Conservation (phyloP, 2,113 vertebrate species). For the Kryptolebias marmoratus region DNA sequence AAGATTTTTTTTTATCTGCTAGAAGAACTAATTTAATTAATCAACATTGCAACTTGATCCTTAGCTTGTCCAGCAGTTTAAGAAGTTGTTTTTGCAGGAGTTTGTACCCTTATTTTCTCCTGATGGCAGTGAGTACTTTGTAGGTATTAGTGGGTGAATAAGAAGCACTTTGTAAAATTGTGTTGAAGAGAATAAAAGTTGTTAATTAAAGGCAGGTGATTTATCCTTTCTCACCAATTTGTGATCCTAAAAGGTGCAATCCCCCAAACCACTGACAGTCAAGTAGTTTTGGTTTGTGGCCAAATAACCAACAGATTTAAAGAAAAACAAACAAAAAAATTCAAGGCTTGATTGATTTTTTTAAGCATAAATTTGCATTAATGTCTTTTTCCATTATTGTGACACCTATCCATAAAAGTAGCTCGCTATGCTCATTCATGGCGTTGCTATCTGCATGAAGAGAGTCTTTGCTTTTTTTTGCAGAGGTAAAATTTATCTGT, state of each 20-base stretch:
- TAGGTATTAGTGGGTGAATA: background rate
- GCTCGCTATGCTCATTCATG: background rate
- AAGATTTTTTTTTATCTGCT: too few species aligned
- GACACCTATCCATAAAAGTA: background rate
- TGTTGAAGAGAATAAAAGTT: background rate
- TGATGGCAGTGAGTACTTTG: background rate
- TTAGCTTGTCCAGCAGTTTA: background rate
- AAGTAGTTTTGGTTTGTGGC: constrained; percentile 22
- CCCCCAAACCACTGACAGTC: constrained; percentile 13
- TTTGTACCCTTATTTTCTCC: background rate
- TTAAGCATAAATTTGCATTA: background rate
- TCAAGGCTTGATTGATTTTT: background rate
- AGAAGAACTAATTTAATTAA: background rate
- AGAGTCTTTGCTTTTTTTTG: background rate
- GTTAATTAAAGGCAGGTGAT: background rate
- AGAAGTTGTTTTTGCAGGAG: background rate
- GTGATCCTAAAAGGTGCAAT: constrained; percentile 8
- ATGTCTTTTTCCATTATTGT: background rate
- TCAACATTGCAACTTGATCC: background rate
- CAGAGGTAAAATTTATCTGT: constrained; percentile 9
- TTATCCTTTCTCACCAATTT: background rate
- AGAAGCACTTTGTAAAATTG: background rate
- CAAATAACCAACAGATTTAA: constrained; percentile 4
- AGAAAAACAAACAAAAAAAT: too few species aligned
- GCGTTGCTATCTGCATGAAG: background rate